These are phyloP conservation scores for Eumeta japonica DNA, from an alignment of 1,140 invertebrate genomes.

Conservation along the genomic window DNA sequence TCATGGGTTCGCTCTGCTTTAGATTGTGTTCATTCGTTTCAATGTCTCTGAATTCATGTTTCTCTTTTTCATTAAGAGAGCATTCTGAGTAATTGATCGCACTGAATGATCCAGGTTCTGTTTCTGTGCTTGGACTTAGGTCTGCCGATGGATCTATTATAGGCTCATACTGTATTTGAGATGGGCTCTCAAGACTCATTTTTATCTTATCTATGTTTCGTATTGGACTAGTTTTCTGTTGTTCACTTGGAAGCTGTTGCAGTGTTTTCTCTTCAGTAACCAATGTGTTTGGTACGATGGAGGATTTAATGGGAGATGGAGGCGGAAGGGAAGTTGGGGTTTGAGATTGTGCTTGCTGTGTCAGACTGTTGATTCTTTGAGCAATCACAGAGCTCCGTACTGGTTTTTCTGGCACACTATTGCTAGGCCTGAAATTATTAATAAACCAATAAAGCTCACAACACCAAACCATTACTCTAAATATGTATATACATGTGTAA, in stretches of 20 bases:
- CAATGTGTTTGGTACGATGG: conserved; percentile 10
- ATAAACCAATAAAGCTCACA: conserved; percentile 13
- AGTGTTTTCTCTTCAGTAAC: conserved; percentile 6
- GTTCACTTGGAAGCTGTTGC: conserved; percentile 18
- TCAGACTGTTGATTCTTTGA: conserved; percentile 58
- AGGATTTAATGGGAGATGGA: conserved; percentile 25
- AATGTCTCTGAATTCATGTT: conserved; percentile 23
- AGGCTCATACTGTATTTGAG: conserved; percentile 53
- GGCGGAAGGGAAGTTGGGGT: conserved; percentile 21
- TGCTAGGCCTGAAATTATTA: conserved; percentile 47
- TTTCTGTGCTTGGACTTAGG: conserved; percentile 45
- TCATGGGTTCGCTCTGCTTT: conserved; percentile 50
- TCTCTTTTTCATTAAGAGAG: conserved; percentile 17
- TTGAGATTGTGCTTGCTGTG: conserved; percentile 22
- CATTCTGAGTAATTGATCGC: conserved; percentile 32
- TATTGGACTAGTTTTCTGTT: conserved; percentile 43
- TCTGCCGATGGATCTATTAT: conserved; percentile 43
- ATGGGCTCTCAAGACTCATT: conserved; percentile 50
- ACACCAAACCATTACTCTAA: not conserved
- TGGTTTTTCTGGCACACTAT: conserved; percentile 61
- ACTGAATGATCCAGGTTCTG: conserved; percentile 35
- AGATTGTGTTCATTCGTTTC: conserved; percentile 13
- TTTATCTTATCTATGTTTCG: conserved; percentile 56
- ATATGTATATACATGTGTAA: not conserved
- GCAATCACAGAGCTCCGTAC: conserved; percentile 62